Percentiles rank a stretch among this genome's conserved stretches.
phyloP scores from a whole-genome alignment of 2,113 vertebrate species.

The Epinephelus moara region DNA sequence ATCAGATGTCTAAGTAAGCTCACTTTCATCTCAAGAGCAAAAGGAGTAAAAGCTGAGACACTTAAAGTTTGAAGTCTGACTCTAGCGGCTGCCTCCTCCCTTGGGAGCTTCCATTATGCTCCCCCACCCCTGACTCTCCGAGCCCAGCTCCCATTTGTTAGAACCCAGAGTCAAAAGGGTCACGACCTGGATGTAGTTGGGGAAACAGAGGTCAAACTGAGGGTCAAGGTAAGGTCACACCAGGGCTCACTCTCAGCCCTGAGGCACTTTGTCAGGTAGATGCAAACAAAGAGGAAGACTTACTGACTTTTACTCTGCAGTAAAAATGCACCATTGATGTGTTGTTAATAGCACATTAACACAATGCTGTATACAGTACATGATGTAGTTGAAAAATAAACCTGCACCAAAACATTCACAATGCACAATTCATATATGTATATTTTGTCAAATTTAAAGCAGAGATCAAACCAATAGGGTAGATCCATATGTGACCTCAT shows the following conservation, averaged over 20 bases:
- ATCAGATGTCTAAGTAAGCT: slow-evolving; percentile 19
- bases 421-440: background rate
- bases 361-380: background rate
- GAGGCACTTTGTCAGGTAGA: slow-evolving; percentile 37
- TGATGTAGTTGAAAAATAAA: background rate
- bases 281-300: slow-evolving; percentile 25
- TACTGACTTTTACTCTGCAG: background rate
- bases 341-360: background rate
- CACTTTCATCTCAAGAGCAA: slow-evolving; percentile 5
- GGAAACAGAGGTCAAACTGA: slow-evolving; percentile 67
- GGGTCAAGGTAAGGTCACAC: slow-evolving; percentile 68
- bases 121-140: slow-evolving; percentile 26
- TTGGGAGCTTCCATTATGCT: slow-evolving; percentile 51
- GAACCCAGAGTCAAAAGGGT: slow-evolving; percentile 65
- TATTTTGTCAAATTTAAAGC: background rate
- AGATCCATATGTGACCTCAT: background rate
- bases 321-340: background rate
- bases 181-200: slow-evolving; percentile 80
- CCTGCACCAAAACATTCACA: background rate
- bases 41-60: slow-evolving; percentile 26
- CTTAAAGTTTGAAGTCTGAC: slow-evolving; percentile 46
- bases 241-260: slow-evolving; percentile 35
- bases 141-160: slow-evolving; percentile 49
- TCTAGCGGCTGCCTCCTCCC: slow-evolving; percentile 39
- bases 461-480: background rate